Conservation (phyloP, 2,797 vertebrate species). For the Thamnophis elegans region DNA sequence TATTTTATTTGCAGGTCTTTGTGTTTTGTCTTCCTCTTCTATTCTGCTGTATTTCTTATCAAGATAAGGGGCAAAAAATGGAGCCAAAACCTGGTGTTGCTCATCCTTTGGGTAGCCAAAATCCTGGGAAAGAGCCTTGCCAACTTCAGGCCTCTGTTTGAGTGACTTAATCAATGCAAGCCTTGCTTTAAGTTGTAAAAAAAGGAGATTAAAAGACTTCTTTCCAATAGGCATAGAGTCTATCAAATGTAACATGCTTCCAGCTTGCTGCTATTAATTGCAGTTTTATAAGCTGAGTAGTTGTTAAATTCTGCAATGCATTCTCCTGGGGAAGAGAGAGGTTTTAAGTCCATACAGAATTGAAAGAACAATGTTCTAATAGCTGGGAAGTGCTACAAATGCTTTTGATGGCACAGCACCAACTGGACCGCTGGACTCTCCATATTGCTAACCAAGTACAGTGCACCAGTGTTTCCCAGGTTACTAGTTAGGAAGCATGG, state of each 20-base stretch:
- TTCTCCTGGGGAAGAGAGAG: slow-evolving; percentile 34
- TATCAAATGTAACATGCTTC: slow-evolving; percentile 71
- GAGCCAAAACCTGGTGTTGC: slow-evolving; percentile 67
- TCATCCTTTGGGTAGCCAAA: slow-evolving; percentile 62
- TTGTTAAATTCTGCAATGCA: slow-evolving; percentile 57
- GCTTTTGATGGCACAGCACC: background rate
- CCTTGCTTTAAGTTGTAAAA: slow-evolving; percentile 66
- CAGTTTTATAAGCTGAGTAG: slow-evolving; percentile 68
- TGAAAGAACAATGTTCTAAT: background rate
- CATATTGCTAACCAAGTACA: background rate
- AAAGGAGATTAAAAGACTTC: slow-evolving; percentile 76
- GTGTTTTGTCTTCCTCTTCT: background rate
- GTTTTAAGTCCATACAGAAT: slow-evolving; percentile 27
- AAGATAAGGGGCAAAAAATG: slow-evolving; percentile 34
- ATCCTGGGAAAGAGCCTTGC: slow-evolving; percentile 70
- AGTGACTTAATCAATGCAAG: slow-evolving; percentile 71
- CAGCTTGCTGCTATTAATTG: slow-evolving; percentile 70
- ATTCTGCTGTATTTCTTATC: slow-evolving; percentile 28
- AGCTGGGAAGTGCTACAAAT: background rate
- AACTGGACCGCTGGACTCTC: background rate
- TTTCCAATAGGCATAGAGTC: slow-evolving; percentile 65
- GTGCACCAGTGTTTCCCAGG: background rate
- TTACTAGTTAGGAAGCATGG: background rate
- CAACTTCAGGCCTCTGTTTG: slow-evolving; percentile 67
- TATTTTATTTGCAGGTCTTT: background rate